Conservation (phyloP, 1,140 invertebrate genomes). For the Conus ventricosus region DNA sequence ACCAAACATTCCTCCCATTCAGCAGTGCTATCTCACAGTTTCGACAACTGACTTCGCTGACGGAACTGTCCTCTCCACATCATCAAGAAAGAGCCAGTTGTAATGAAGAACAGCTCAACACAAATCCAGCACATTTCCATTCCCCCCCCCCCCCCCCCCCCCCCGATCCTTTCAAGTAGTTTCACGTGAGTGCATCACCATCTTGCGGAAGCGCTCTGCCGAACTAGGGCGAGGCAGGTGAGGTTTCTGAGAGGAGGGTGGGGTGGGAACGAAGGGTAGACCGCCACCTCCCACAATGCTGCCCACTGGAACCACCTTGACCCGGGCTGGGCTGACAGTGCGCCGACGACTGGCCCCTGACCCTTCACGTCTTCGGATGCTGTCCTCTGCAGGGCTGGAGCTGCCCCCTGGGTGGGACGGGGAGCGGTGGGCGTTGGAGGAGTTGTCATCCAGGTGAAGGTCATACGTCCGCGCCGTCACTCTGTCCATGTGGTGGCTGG, state of each 20-base stretch:
- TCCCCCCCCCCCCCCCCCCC: too few species aligned
- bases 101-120: not conserved
- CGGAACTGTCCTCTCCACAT: not conserved
- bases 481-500: not conserved
- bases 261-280: not conserved
- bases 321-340: not conserved
- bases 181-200: conserved; percentile 59
- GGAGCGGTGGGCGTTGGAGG: too few species aligned
- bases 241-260: conserved; percentile 33
- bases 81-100: not conserved
- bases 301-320: conserved; percentile 24
- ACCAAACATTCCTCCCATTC: too few species aligned
- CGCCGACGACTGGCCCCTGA: not conserved
- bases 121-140: not conserved
- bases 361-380: not conserved
- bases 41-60: too few species aligned
- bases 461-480: not conserved
- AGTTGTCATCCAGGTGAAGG: not conserved
- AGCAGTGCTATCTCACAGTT: too few species aligned
- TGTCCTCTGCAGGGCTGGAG: not conserved
- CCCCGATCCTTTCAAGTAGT: not conserved
- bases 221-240: conserved; percentile 52
- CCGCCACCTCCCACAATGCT: not conserved
- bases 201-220: conserved; percentile 58
- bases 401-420: not conserved